phyloP scores from a whole-genome alignment of 92 coral and sea anemone genomes.

The Plumapathes pennacea region DNA sequence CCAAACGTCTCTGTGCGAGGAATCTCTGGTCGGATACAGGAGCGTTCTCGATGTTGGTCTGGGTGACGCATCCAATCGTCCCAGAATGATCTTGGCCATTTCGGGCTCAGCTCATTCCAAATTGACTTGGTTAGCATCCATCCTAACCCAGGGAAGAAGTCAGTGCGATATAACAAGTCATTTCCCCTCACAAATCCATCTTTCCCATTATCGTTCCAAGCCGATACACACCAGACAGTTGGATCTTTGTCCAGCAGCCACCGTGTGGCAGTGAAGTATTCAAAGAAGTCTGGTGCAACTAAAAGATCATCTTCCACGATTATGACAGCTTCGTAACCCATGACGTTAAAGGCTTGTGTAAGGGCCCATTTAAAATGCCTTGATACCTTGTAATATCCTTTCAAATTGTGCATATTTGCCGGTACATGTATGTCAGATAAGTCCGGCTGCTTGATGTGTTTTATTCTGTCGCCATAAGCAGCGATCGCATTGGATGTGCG shows the following conservation, averaged over 20 bases:
- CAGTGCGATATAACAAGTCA: conserved; percentile 79
- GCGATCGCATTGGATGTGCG: conserved; percentile 60
- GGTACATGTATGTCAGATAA: conserved; percentile 66
- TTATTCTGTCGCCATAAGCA: conserved; percentile 49
- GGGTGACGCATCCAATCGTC: conserved; percentile 99
- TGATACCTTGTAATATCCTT: conserved; percentile 83
- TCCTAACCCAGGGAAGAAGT: conserved; percentile 91
- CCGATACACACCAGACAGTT: conserved; percentile 93
- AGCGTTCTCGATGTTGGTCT: conserved; percentile 70
- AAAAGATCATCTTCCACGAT: conserved; percentile 92
- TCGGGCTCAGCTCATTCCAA: conserved; percentile 74
- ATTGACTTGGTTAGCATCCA: conserved; percentile 79
- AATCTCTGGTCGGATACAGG: conserved; percentile 90
- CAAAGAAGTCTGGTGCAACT: conserved; percentile 89
- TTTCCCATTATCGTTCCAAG: conserved; percentile 98
- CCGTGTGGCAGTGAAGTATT: conserved; percentile 85
- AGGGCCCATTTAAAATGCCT: conserved; percentile 94
- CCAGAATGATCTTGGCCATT: conserved; percentile 96
- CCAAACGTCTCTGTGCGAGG: conserved; percentile 90
- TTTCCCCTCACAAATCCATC: conserved; percentile 59
- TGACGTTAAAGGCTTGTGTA: conserved; percentile 73
- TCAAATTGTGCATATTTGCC: conserved; percentile 35
- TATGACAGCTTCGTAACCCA: conserved; percentile 75
- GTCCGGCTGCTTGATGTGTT: conserved; percentile 75
- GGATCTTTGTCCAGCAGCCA: conserved; percentile 75